Evolutionary conservation across 1,140 invertebrate genomes (phyloP), one percentile per base, ranked within the genome.

Genomic region (Drosophila malerkotliana): DNA sequence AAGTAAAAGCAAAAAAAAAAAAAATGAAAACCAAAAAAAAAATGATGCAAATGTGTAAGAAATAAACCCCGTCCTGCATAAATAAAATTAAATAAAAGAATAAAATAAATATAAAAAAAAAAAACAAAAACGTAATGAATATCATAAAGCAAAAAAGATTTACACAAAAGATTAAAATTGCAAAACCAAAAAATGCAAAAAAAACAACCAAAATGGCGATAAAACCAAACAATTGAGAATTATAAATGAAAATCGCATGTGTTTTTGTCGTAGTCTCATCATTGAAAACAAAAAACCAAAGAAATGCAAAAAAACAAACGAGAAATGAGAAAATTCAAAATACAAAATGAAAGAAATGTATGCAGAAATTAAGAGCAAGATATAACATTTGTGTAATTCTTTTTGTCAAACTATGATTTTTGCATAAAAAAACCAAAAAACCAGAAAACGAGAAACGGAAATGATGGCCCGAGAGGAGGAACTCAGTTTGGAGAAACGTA

Each of bases 21-120:
- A 69, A 67, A 48, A 49, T 66, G 64, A 75, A 76, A 60, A 47
- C 44, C 41, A 21, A 71, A 48, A 75, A 54, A 69, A 90, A 37
- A 90, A 37, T 67, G 84, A 88, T 81, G 88, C 69, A 90, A 90
- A 88, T 84, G 84, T 90, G 79, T 90, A 90, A 91, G 90, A 89
- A 91, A 91, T 89, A 90, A 91, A 91, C 89, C 89, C 89, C 89
- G 89, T 91, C 89, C 89, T 91, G 89, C 89, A 90, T 91, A 91
- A 91, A 89, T 85, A 84, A 89, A 85, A 90, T 85, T 85, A 90
- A 89, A 89, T 78, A 82, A 79, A 79, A 87, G 71, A 74, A 74
- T 75, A 72, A 67, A 66, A 68, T 69, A 88, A 83, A 79, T 37
- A 37, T 37, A 37, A 37, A 37, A 37, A 34, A 9, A 34, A 34